Conservation (phyloP, 2,113 vertebrate genomes). For the Aegotheles bennettii region DNA sequence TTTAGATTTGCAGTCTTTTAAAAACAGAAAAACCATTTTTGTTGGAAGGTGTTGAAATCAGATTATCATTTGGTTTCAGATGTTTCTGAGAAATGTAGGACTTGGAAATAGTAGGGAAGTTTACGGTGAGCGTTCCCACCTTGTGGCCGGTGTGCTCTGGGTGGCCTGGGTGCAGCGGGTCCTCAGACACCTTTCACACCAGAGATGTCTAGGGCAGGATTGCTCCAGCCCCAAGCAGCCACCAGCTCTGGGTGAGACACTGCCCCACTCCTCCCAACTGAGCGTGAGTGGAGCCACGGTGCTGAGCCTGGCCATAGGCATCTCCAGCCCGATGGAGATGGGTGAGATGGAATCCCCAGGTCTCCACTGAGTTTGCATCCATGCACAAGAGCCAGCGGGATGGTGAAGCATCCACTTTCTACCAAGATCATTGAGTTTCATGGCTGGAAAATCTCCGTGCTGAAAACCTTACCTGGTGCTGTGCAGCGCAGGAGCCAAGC, state of each 20-base stretch:
- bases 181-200: neutral
- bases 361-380: neutral
- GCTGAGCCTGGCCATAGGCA: accelerated
- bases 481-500: neutral
- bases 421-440: neutral
- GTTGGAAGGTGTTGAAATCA: neutral
- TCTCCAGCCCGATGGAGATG: neutral
- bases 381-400: accelerated
- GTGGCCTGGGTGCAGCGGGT: neutral
- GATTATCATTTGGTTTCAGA: neutral
- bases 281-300: accelerated
- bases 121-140: accelerated
- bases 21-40: neutral
- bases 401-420: neutral
- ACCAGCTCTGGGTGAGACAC: neutral
- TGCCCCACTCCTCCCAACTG: accelerated
- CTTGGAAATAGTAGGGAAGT: neutral
- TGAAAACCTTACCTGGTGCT: neutral
- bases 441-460: neutral
- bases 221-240: neutral
- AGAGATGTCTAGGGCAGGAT: neutral
- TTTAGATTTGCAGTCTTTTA: neutral
- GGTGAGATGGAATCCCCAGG: neutral
- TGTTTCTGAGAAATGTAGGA: neutral
- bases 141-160: accelerated